Evolutionary conservation across 2,113 vertebrate species (phyloP).

Genomic region (Nicator chloris): DNA sequence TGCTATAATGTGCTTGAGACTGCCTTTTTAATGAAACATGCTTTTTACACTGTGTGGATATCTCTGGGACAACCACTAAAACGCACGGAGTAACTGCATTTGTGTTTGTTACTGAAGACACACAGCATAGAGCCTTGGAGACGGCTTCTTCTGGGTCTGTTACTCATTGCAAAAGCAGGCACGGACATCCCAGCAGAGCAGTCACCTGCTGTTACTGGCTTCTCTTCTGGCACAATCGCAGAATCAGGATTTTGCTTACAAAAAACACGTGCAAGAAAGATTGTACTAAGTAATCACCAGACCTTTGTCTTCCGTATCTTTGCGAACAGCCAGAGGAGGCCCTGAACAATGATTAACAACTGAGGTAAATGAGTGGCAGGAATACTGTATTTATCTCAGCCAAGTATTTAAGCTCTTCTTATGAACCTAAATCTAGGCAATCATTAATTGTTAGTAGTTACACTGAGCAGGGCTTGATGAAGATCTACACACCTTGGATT

Average conservation of each 20-base stretch:
- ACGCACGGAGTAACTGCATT: not conserved
- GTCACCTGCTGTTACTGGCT: not conserved
- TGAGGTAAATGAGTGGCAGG: not conserved
- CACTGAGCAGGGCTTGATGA: not conserved
- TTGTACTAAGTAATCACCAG: not conserved
- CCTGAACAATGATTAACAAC: not conserved
- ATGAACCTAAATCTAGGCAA: not conserved
- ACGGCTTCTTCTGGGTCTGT: not conserved
- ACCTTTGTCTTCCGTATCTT: not conserved
- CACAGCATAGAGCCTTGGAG: fast-evolving
- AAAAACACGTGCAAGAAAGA: not conserved
- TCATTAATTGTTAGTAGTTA: not conserved
- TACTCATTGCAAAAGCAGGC: not conserved
- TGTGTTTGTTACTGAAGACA: not conserved
- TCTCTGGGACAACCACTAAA: not conserved
- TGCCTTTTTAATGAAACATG: not conserved
- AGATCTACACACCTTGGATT: not conserved
- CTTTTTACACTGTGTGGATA: not conserved
- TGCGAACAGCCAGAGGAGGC: not conserved
- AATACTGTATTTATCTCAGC: not conserved
- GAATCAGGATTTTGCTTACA: not conserved
- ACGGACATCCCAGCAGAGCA: not conserved
- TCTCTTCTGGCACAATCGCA: not conserved
- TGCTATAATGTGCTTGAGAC: not conserved
- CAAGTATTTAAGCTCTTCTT: not conserved